Conservation (phyloP, 2,113 vertebrate species). For the Sterna hirundo region DNA sequence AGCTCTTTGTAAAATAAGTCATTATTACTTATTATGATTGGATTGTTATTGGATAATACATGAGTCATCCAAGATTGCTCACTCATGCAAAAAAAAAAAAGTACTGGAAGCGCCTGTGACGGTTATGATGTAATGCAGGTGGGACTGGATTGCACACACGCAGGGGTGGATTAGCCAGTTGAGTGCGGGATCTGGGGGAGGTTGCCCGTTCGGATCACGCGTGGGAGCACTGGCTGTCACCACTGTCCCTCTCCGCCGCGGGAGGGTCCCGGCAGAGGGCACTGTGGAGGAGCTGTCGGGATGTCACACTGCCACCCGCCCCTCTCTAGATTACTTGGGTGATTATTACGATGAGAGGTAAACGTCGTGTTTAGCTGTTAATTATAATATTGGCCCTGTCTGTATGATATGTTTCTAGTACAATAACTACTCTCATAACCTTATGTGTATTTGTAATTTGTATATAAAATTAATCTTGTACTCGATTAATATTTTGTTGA, state of each 20-base stretch:
- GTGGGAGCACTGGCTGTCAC: neutral
- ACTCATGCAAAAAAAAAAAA: rapidly evolving
- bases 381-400: neutral
- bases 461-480: rapidly evolving
- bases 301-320: neutral
- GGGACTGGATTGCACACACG: rapidly evolving
- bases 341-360: neutral
- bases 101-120: neutral
- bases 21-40: rapidly evolving
- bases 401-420: no score
- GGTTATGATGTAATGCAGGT: neutral
- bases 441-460: neutral
- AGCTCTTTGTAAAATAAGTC: neutral
- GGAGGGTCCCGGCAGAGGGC: conserved; percentile 32
- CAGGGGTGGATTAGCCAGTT: neutral
- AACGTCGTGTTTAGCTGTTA: neutral
- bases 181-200: neutral
- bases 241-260: neutral
- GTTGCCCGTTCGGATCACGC: rapidly evolving
- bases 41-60: rapidly evolving
- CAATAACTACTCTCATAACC: neutral
- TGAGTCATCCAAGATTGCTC: rapidly evolving
- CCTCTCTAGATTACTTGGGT: neutral
- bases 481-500: neutral
- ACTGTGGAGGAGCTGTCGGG: neutral